Base-by-base conservation (phyloP, 2,888 invertebrate genomes). In the Pomacea canaliculata region DNA sequence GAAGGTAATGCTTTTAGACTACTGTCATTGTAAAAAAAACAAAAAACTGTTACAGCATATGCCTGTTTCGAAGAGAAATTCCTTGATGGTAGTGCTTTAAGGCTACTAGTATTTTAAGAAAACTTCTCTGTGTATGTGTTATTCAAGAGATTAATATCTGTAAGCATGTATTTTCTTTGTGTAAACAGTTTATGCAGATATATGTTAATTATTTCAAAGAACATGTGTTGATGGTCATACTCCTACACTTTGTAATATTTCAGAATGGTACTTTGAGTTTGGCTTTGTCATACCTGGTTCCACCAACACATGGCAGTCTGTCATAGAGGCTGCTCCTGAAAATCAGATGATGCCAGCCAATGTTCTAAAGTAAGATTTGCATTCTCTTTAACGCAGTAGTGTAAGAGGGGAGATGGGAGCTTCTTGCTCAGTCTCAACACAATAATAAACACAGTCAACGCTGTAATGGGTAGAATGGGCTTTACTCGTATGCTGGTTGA, bases 301-400 rank as follows among this genome's bases (percentile, higher is more conserved):
- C 13, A 99, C 98, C 67, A 99, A 99, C 91, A 99, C 99, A 18
- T 99, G 99, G 99, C 99, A 99, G 91, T 98, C 97, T 75, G 93
- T 97, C 77, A 98, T 99, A 86, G 98, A 99, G 92, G 99, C 99
- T 18, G 99, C 99, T 0, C 99, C 99, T 0, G 99, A 99, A 91
- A 97, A 97, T 75, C 98, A 99, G 92, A 99, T 99, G 99, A 98
- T 99, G 97, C 99, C 99, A n/a, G 98, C 99, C 9, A 96, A 96
- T 91, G 94, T 99, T 80, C 93, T 99, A 84, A 99, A 97, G 97
- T 97, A 92, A 86, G 13, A 8, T 7, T 69, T 37, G n/a, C 23
- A 56, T 8, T 70, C 71, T 71, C 27, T 71, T 13, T 37, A 37
- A 37, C 37, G 5, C 37, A 3, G 2, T 62, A 51, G 18, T 37